A percentile compares a stretch with the other conserved stretches of the same genome.
These are phyloP conservation scores for Rhagoletis zephyria DNA, from an alignment of 1,140 invertebrate genomes.

Conservation along the genomic window DNA sequence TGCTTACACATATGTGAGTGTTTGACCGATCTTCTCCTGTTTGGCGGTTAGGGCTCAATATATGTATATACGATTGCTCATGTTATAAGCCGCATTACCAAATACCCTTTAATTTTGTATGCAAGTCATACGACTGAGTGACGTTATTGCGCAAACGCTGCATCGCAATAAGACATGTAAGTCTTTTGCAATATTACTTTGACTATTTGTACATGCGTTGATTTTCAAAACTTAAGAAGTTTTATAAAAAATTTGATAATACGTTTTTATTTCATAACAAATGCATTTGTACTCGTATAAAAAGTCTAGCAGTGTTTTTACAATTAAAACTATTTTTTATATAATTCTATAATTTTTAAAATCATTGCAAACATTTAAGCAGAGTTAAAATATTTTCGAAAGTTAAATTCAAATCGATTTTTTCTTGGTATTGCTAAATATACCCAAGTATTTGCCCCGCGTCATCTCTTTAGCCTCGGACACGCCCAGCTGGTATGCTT, in stretches of 20 bases:
- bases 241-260: neutral
- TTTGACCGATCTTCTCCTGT: too few relatives aligned
- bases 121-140: too few relatives aligned
- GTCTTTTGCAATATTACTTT: neutral
- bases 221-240: neutral
- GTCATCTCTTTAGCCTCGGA: conserved; percentile 98
- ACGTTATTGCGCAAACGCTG: neutral
- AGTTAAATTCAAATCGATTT: conserved; percentile 49
- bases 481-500: conserved; percentile 92
- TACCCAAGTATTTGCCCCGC: conserved; percentile 92
- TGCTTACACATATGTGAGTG: too few relatives aligned
- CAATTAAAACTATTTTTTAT: conserved; percentile 37
- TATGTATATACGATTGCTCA: too few relatives aligned
- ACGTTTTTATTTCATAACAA: neutral
- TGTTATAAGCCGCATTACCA: too few relatives aligned
- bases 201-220: neutral
- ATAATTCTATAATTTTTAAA: conserved; percentile 36
- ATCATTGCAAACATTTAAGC: neutral
- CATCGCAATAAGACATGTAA: neutral
- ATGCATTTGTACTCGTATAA: conserved; percentile 19
- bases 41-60: too few relatives aligned
- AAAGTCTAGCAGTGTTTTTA: conserved; percentile 19
- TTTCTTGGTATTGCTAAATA: conserved; percentile 76
- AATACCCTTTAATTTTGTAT: too few relatives aligned
- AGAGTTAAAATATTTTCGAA: neutral